A percentile compares a stretch with the other conserved stretches of the same genome.
phyloP scores from a whole-genome alignment of 2,888 invertebrate species.

The Nezara viridula region DNA sequence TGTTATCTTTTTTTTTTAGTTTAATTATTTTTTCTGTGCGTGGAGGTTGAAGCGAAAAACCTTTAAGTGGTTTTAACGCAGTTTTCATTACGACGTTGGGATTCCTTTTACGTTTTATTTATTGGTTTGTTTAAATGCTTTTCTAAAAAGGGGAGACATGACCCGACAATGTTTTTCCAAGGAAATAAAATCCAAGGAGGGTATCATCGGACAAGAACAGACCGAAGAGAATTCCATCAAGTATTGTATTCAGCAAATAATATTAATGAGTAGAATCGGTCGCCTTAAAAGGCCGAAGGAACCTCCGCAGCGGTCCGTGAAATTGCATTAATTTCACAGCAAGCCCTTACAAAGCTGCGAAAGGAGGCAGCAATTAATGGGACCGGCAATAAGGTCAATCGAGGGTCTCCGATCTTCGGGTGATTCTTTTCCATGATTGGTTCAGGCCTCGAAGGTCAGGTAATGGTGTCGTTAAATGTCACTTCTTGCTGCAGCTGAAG shows the following conservation, averaged over 20 bases:
- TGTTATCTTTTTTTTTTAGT: too few relatives aligned
- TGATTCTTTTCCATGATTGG: conserved; percentile 21
- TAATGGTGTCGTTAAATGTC: background rate
- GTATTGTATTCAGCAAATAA: background rate
- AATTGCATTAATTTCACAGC: background rate
- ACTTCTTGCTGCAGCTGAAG: background rate
- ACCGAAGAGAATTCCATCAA: background rate
- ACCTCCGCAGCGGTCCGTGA: background rate
- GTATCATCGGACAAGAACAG: background rate
- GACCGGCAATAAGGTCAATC: background rate
- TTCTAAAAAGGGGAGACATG: background rate
- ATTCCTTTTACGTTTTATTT: too few relatives aligned
- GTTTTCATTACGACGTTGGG: too few relatives aligned
- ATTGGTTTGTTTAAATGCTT: too few relatives aligned
- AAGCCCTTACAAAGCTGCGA: background rate
- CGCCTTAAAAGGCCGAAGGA: background rate
- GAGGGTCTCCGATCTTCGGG: background rate
- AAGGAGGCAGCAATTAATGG: background rate
- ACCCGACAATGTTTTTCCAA: background rate
- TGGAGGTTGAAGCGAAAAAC: too few relatives aligned
- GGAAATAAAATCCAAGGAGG: background rate
- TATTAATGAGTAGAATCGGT: background rate
- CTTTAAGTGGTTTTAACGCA: too few relatives aligned
- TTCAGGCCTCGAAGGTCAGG: background rate
- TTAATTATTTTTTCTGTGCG: too few relatives aligned